These are phyloP conservation scores for Drosophila watanabei DNA, from an alignment of 1,140 invertebrate genomes.

Conservation along the genomic window DNA sequence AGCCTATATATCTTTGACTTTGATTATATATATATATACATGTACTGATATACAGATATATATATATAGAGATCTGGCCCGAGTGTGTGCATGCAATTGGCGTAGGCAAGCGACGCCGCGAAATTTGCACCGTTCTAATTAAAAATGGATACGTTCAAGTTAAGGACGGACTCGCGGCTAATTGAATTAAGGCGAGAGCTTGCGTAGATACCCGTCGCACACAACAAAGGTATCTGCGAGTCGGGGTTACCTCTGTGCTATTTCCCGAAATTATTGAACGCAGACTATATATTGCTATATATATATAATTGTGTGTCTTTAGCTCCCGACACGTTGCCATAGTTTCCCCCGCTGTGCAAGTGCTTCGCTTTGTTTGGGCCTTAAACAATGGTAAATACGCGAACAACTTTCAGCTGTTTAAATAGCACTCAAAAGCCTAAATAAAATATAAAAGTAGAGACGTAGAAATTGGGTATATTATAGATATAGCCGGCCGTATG, in stretches of 20 bases:
- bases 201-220: constrained; percentile 1
- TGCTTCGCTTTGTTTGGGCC: constrained; percentile 27
- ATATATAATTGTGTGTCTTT: neutral
- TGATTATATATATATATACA: constrained; percentile 70
- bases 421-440: constrained; percentile 42
- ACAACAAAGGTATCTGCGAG: constrained; percentile 23
- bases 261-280: constrained; percentile 21
- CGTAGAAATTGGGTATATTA: constrained; percentile 37
- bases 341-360: constrained; percentile 17
- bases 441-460: constrained; percentile 25
- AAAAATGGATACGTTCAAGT: constrained; percentile 63
- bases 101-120: constrained; percentile 42
- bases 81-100: constrained; percentile 28
- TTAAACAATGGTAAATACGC: constrained; percentile 31
- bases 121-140: constrained; percentile 78
- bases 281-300: neutral
- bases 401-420: constrained; percentile 63
- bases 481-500: constrained; percentile 27
- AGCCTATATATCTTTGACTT: constrained; percentile 68
- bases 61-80: neutral
- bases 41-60: constrained; percentile 45
- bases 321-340: constrained; percentile 27
- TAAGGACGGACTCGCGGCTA: constrained; percentile 64
- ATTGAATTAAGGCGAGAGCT: constrained; percentile 69
- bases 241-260: constrained; percentile 24